These are phyloP conservation scores for Drosophila niveifrons DNA, from an alignment of 2,888 invertebrate genomes.

Conservation along the genomic window DNA sequence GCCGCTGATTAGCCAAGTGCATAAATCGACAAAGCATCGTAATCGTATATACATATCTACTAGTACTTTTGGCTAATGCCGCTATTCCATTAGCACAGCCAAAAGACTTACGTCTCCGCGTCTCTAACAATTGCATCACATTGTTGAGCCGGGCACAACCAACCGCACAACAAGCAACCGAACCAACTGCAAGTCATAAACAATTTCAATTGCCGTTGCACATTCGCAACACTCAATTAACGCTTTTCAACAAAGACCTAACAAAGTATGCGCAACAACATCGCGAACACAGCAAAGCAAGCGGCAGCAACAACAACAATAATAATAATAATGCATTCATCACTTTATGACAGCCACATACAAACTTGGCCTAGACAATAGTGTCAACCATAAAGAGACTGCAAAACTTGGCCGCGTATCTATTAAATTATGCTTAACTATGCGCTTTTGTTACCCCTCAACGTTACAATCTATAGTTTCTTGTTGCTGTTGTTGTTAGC, in stretches of 20 bases:
- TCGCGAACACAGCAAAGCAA: constrained; percentile 12
- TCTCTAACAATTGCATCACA: constrained; percentile 63
- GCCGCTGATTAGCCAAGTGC: constrained; percentile 65
- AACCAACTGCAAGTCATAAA: constrained; percentile 78
- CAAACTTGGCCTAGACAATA: constrained; percentile 79
- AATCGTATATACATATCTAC: not conserved
- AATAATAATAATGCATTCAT: constrained; percentile 78
- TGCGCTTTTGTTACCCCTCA: constrained; percentile 68
- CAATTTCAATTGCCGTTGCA: constrained; percentile 79
- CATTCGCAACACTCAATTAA: constrained; percentile 81
- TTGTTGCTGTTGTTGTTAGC: constrained; percentile 28
- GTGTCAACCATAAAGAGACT: constrained; percentile 75
- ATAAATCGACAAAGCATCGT: constrained; percentile 13
- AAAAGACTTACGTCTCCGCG: constrained; percentile 12
- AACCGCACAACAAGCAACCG: constrained; percentile 32
- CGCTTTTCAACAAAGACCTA: constrained; percentile 75
- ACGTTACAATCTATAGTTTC: constrained; percentile 18
- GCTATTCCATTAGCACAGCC: constrained; percentile 57
- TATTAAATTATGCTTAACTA: constrained; percentile 81
- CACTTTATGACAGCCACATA: constrained; percentile 76
- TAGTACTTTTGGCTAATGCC: constrained; percentile 11
- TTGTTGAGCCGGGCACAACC: constrained; percentile 47
- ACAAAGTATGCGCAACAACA: constrained; percentile 60
- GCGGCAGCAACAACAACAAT: constrained; percentile 36
- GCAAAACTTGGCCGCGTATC: constrained; percentile 66